A percentile compares a stretch with the other conserved stretches of the same genome.
phyloP scores from a whole-genome alignment of 2,797 vertebrate species.

The Tympanoctomys barrerae region DNA sequence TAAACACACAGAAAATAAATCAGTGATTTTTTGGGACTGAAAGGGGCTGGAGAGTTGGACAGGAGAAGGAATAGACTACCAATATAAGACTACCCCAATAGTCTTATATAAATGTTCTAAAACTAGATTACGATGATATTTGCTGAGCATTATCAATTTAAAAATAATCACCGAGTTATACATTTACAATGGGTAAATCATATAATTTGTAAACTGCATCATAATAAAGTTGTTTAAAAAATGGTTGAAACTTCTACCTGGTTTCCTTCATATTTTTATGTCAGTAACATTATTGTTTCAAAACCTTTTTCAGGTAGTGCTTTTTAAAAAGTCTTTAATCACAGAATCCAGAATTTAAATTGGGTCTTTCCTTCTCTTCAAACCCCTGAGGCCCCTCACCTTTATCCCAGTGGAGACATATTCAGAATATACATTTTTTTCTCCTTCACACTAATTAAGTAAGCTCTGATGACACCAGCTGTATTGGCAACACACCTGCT shows the following conservation, averaged over 20 bases:
- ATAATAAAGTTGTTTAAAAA: background rate
- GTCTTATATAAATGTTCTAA: background rate
- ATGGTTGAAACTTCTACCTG: background rate
- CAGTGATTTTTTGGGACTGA: background rate
- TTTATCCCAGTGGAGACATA: conserved; percentile 66
- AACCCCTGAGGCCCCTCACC: conserved; percentile 65
- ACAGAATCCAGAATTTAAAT: conserved; percentile 61
- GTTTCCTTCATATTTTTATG: conserved; percentile 22
- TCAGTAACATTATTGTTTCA: conserved; percentile 44
- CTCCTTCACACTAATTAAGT: conserved; percentile 87
- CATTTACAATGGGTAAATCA: background rate
- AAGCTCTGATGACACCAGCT: conserved; percentile 88
- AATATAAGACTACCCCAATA: no score
- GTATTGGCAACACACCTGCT: conserved; percentile 86
- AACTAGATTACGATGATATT: background rate
- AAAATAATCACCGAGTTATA: background rate
- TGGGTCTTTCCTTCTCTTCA: conserved; percentile 40
- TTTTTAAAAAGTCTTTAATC: conserved; percentile 64
- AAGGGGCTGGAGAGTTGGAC: rapidly evolving
- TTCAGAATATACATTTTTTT: conserved; percentile 69
- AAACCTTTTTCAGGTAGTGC: conserved; percentile 30
- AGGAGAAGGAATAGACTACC: background rate
- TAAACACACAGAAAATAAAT: background rate
- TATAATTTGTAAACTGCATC: background rate
- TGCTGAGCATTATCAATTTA: background rate